phyloP scores from a whole-genome alignment of 2,888 invertebrate genomes.

The Choreutis nemorana region DNA sequence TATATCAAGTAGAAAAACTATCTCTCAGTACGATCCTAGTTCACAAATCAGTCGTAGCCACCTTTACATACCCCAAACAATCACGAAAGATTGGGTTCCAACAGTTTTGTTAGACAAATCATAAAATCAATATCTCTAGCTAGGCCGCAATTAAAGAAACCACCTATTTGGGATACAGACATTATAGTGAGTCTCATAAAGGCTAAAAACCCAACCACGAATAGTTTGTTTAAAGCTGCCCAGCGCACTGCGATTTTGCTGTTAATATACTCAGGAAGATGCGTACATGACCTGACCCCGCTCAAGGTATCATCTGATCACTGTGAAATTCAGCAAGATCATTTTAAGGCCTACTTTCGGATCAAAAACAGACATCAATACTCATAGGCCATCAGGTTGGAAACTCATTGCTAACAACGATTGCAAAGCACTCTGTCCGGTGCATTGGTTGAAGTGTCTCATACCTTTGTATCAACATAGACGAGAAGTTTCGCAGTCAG shows the following conservation, averaged over 20 bases:
- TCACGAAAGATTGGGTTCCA: neutral
- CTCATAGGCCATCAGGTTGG: too few relatives aligned
- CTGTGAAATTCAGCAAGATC: too few relatives aligned
- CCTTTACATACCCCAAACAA: conserved; percentile 8
- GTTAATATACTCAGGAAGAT: conserved; percentile 9
- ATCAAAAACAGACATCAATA: too few relatives aligned
- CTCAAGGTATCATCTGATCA: neutral
- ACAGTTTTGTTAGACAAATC: conserved; percentile 4
- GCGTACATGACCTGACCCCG: conserved; percentile 10
- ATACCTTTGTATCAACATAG: conserved; percentile 3
- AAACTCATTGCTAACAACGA: too few relatives aligned
- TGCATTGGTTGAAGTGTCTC: conserved; percentile 11
- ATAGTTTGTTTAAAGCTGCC: conserved; percentile 2
- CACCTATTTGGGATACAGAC: conserved; percentile 13
- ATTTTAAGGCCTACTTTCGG: too few relatives aligned
- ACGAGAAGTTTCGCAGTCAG: conserved; percentile 1
- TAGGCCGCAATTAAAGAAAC: conserved; percentile 6
- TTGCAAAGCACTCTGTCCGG: conserved; percentile 9
- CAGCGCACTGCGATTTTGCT: conserved; percentile 6
- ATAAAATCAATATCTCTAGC: conserved; percentile 6
- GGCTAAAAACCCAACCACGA: conserved; percentile 5
- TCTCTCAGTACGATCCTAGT: conserved; percentile 6
- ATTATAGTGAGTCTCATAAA: conserved; percentile 1
- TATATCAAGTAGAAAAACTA: conserved; percentile 2
- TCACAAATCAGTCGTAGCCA: conserved; percentile 9